Evolutionary conservation across 2,888 invertebrate genomes (phyloP).

Genomic region (Harpagoxenus sublaevis): DNA sequence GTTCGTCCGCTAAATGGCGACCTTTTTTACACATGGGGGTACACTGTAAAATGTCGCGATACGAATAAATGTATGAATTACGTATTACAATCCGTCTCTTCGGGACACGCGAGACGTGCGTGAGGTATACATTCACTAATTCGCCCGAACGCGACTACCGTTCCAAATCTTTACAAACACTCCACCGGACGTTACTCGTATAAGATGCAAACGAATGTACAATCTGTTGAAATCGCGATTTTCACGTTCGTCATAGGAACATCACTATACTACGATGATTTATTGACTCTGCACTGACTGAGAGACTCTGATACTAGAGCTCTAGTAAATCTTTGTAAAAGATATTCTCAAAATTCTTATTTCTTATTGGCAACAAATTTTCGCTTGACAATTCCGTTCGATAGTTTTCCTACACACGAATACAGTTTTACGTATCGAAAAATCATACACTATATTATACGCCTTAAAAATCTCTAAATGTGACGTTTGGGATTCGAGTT

Average conservation of each 20-base stretch:
- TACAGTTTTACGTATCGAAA: constrained; percentile 1
- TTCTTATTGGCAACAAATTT: constrained; percentile 15
- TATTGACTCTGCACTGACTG: constrained; percentile 28
- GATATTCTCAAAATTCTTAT: constrained; percentile 18
- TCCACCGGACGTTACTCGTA: constrained; percentile 22
- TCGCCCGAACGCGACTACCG: constrained; percentile 12
- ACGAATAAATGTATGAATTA: constrained; percentile 38
- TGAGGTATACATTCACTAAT: constrained; percentile 9
- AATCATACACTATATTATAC: neutral
- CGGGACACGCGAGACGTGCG: constrained; percentile 7
- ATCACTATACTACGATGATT: neutral
- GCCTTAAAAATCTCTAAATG: neutral
- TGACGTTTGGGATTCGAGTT: neutral
- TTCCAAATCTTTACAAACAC: constrained; percentile 36
- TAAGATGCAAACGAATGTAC: constrained; percentile 24
- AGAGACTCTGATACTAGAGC: neutral
- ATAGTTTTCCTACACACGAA: neutral
- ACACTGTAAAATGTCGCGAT: constrained; percentile 40
- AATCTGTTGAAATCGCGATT: constrained; percentile 19
- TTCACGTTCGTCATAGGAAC: constrained; percentile 8
- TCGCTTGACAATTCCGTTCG: neutral
- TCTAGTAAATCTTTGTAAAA: constrained; percentile 18
- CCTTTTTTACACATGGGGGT: constrained; percentile 19
- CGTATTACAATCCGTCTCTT: constrained; percentile 23
- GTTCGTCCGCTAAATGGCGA: constrained; percentile 29